Evolutionary conservation across 1,140 invertebrate genomes (phyloP), one percentile per base, ranked within the genome.

Genomic region (fruit fly (Drosophila melanogaster)): DNA sequence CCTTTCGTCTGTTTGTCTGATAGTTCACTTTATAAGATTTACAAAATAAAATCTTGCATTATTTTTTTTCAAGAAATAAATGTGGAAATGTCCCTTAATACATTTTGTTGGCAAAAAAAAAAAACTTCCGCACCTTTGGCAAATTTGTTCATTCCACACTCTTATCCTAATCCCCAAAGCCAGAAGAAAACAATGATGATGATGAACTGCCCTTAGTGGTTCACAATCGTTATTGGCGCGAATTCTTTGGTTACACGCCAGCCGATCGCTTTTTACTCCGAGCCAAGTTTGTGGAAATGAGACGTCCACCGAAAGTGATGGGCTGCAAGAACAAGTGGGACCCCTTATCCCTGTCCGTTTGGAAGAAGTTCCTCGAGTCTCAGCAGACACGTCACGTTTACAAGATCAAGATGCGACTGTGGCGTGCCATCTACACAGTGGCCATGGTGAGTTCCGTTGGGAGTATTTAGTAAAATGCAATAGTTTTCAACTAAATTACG

Each of bases 341-440:
- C 84, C 91, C 92, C 14, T 89, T 97, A 3, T 97, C 96, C 14
- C 93, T 94, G 75, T 93, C 94, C 71, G 95, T 98, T 14, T 97
- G 96, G 96, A 93, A 95, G 40, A 96, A 96, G 80, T 98, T 96
- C 92, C 93, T 95, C 12, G 92, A 93, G 5, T 95, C 95, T 58
- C 96, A 97, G 74, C 97, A 98, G 93, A 96, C 95, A 17, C 94
- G 96, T 81, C 94, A 95, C 44, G 95, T 95, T 4, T 98, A 96
- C 90, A 93, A 93, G 75, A 95, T 95, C 51, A 98, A 98, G 93
- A 96, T 98, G 94, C 94, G 94, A 69, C 93, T 98, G 3, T 96
- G 97, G 95, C 95, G 95, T 89, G 95, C 95, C 83, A 93, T 98
- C 5, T 96, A 95, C 92, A 92, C 95, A 46, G 94, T 95, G 70